Conservation (phyloP, 1,140 invertebrate genomes). For the Phymastichus coffea region DNA sequence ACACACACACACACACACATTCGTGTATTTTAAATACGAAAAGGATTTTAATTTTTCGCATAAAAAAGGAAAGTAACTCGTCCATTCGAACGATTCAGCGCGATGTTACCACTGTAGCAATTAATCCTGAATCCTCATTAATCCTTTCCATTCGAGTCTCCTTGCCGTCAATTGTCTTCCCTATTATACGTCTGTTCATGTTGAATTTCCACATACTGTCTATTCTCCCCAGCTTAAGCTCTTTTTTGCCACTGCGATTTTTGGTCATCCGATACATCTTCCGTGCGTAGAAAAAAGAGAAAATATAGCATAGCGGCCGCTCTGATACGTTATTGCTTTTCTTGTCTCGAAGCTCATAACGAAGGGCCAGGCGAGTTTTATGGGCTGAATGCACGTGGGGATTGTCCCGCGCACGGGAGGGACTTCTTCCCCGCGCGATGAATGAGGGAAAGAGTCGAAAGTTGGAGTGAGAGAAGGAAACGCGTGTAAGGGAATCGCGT, state of each 20-base stretch:
- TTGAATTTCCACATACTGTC: too few relatives aligned
- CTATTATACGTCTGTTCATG: too few relatives aligned
- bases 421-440: constrained; percentile 26
- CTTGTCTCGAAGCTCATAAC: constrained; percentile 24
- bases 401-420: constrained; percentile 36
- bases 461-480: constrained; percentile 28
- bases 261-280: constrained; percentile 1
- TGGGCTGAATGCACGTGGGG: constrained; percentile 39
- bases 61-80: too few relatives aligned
- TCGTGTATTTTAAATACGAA: too few relatives aligned
- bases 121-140: not conserved
- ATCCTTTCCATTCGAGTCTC: too few relatives aligned
- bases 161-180: too few relatives aligned
- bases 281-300: too few relatives aligned
- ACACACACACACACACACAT: too few relatives aligned
- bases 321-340: constrained; percentile 29
- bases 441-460: constrained; percentile 40
- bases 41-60: too few relatives aligned
- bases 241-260: constrained; percentile 7
- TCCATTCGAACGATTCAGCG: too few relatives aligned
- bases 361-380: constrained; percentile 46
- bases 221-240: too few relatives aligned
- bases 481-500: constrained; percentile 39
- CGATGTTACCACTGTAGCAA: not conserved
- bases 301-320: too few relatives aligned